A percentile compares a stretch with the other conserved stretches of the same genome.
Conservation (phyloP, 30 jellyfish, hydroid and myxozoan species). For the Turritopsis rubra region DNA sequence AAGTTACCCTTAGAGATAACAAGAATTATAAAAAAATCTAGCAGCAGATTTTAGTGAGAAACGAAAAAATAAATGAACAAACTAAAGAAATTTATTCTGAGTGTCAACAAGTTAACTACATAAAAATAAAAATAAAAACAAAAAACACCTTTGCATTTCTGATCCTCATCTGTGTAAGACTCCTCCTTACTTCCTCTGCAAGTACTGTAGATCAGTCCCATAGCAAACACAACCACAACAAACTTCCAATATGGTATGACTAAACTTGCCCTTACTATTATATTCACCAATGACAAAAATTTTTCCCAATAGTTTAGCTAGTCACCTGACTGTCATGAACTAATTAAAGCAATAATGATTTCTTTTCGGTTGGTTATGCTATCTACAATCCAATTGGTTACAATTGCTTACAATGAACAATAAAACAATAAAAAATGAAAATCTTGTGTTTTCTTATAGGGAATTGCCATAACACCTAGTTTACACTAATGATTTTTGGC, state of each 20-base stretch:
- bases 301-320: not conserved
- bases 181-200: not conserved
- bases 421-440: not conserved
- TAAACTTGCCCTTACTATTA: too few species aligned
- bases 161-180: not conserved
- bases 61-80: too few species aligned
- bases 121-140: too few species aligned
- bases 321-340: not conserved
- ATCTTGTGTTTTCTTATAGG: not conserved
- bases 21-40: too few species aligned
- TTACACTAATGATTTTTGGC: not conserved
- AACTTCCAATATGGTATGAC: not conserved
- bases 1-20: too few species aligned
- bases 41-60: too few species aligned
- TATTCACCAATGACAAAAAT: too few species aligned
- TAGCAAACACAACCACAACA: not conserved
- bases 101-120: too few species aligned
- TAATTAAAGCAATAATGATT: not conserved
- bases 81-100: too few species aligned
- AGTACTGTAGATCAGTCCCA: not conserved
- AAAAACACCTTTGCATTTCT: not conserved
- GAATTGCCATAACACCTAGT: not conserved
- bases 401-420: not conserved
- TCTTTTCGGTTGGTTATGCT: not conserved
- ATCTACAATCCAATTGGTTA: not conserved